A percentile compares a stretch with the other conserved stretches of the same genome.
These are phyloP conservation scores for Oreocharis arfaki DNA, from an alignment of 2,113 vertebrate genomes.

Conservation along the genomic window DNA sequence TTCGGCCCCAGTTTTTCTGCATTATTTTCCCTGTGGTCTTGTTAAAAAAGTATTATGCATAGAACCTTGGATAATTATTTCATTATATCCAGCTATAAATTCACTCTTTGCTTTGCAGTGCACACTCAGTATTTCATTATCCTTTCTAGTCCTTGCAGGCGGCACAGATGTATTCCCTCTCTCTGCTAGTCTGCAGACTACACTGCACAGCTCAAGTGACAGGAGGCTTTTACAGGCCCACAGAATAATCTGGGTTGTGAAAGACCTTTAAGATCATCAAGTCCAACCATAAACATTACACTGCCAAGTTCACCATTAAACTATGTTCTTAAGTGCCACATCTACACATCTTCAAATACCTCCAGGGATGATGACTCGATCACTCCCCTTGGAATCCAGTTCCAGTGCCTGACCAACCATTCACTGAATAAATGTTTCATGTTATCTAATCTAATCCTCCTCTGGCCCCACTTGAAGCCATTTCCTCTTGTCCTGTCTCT, in stretches of 20 bases:
- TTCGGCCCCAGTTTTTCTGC: not conserved
- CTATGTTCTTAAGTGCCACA: not conserved
- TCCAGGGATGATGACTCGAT: not conserved
- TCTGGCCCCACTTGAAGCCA: fast-evolving
- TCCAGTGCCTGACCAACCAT: not conserved
- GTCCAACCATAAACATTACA: not conserved
- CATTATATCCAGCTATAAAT: not conserved
- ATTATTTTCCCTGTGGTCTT: not conserved
- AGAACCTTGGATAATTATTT: not conserved
- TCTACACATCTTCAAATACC: not conserved
- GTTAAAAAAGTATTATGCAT: not conserved
- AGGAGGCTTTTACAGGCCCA: not conserved
- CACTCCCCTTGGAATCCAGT: not conserved
- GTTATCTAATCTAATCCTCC: not conserved
- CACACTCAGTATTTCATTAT: not conserved
- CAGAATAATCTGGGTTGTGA: not conserved
- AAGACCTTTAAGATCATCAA: not conserved
- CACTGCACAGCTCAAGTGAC: not conserved
- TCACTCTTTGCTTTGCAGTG: not conserved
- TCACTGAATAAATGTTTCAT: not conserved
- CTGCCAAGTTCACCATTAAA: not conserved
- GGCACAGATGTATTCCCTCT: not conserved
- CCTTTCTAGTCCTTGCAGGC: not conserved
- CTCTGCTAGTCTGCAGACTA: not conserved
- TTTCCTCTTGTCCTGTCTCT: not conserved